Evolutionary conservation across 2,888 invertebrate genomes (phyloP), one percentile per base, ranked within the genome.

Genomic region (Malacosoma neustria): DNA sequence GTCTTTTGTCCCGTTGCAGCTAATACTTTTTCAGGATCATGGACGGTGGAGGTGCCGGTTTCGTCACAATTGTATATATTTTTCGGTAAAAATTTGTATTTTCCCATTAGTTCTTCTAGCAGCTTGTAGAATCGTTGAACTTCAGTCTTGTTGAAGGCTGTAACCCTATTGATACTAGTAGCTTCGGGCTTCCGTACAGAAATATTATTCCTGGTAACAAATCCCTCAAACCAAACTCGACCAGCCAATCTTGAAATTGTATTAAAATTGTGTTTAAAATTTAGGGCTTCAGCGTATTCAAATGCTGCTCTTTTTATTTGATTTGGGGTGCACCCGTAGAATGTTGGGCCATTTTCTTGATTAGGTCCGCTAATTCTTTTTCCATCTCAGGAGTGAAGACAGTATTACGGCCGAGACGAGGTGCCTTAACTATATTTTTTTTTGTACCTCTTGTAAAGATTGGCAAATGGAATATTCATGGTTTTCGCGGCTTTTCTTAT

Each of bases 401-500:
- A 48, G 44, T 41, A 36, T 42, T 43, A 37, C 46, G 38, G 37
- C 49, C 47, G 30, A 45, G 43, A 43, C 48, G 51, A 46, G 53
- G 49, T 41, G 44, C 46, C 32, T 46, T 38, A 11, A 35, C 38
- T 45, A 38, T 11, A 47, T 43, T 13, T 52, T 41, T 15, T n/a
- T 36, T 49, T 49, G 36, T 41, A 43, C 32, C 49, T 46, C 37
- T 46, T 49, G 38, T 45, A 45, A 31, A 49, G 41, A 38, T 43
- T 51, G 37, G 46, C 47, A 46, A 45, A 46, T 33, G 43, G 43
- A 39, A 46, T 46, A 43, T 43, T 41, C 42, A 44, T 41, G 31
- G 40, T 37, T 42, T 45, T 48, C 33, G 46, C 49, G 45, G 48
- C 53, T 40, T 49, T 47, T 42, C 51, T 47, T 42, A 52, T 49